Percentiles rank a stretch among this genome's conserved stretches.
Evolutionary conservation across 1,140 invertebrate genomes (phyloP).

Genomic region (Colletes gigas): DNA sequence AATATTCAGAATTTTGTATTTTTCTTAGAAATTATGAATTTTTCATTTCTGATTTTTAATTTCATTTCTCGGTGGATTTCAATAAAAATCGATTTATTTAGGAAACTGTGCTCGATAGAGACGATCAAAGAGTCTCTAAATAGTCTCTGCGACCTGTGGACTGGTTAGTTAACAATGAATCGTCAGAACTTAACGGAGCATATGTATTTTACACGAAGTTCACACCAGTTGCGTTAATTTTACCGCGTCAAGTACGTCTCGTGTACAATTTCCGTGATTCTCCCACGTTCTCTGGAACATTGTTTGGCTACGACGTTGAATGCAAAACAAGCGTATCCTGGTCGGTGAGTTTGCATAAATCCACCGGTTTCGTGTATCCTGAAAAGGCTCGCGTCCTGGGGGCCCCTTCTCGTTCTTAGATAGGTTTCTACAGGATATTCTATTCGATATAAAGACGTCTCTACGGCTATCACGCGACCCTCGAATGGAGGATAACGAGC

Average conservation of each 20-base stretch:
- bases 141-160: neutral
- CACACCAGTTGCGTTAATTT: slow-evolving; percentile 28
- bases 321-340: slow-evolving; percentile 25
- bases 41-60: too few species aligned
- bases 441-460: slow-evolving; percentile 28
- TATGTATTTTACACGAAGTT: slow-evolving; percentile 11
- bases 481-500: slow-evolving; percentile 22
- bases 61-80: too few species aligned
- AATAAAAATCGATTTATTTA: too few species aligned
- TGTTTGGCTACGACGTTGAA: slow-evolving; percentile 17
- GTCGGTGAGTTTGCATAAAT: slow-evolving; percentile 32
- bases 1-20: too few species aligned
- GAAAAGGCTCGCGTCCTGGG: neutral
- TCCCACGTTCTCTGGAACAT: slow-evolving; percentile 41
- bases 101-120: too few species aligned
- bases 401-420: neutral
- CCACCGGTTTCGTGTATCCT: slow-evolving; percentile 7
- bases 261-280: slow-evolving; percentile 37
- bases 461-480: neutral
- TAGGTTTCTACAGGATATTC: neutral
- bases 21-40: too few species aligned
- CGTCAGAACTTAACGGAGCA: neutral
- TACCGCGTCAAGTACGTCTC: slow-evolving; percentile 6
- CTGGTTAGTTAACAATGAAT: neutral
- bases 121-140: too few species aligned